These are phyloP conservation scores for Athalia cordata DNA, from an alignment of 2,888 invertebrate species.

Conservation along the genomic window DNA sequence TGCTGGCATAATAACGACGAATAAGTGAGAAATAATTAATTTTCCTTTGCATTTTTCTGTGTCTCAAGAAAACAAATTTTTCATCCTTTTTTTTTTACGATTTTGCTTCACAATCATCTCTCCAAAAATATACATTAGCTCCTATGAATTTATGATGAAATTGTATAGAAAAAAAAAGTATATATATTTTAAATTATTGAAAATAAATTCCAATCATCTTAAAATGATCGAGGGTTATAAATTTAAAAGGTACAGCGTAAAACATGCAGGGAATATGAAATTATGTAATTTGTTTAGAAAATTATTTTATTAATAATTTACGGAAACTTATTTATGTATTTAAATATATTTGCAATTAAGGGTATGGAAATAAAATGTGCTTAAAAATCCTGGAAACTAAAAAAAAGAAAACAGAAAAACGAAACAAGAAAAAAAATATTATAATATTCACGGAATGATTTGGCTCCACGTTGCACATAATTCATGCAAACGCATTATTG, in stretches of 20 bases:
- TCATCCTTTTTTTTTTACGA: neutral
- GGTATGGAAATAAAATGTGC: neutral
- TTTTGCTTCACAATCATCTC: neutral
- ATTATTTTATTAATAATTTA: neutral
- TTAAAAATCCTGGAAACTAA: neutral
- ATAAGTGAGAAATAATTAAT: constrained; percentile 32
- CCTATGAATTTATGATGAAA: neutral
- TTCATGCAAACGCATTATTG: neutral
- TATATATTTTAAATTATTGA: neutral
- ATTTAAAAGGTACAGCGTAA: neutral
- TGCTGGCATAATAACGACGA: constrained; percentile 47
- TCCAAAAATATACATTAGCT: neutral
- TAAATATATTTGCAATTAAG: neutral
- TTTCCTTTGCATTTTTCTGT: constrained; percentile 11
- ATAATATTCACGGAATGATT: neutral
- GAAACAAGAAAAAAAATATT: neutral
- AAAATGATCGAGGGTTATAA: neutral
- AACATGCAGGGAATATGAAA: constrained; percentile 9
- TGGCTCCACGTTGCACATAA: constrained; percentile 14
- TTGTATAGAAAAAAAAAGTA: neutral
- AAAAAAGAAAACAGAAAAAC: neutral
- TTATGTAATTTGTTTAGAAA: neutral
- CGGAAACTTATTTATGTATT: constrained; percentile 9
- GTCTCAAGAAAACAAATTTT: neutral
- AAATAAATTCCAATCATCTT: neutral